phyloP scores from a whole-genome alignment of 92 coral and sea anemone species.

The Zoanthus sociatus region DNA sequence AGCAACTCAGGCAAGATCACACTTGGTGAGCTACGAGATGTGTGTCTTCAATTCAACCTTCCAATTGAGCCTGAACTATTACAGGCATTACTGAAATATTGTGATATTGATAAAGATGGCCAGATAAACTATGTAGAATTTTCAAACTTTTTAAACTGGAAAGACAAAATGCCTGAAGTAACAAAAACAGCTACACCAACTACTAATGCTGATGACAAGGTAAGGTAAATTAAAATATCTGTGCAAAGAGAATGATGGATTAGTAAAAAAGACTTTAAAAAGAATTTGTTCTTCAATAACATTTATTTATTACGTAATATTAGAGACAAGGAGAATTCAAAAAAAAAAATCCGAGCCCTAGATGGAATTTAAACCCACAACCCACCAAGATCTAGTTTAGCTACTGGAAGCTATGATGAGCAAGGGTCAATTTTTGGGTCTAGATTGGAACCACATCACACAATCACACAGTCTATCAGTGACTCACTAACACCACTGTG shows the following conservation, averaged over 20 bases:
- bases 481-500: too few relatives aligned
- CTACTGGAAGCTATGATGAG: too few relatives aligned
- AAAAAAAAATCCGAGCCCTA: too few relatives aligned
- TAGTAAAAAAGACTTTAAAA: background rate
- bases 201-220: slow-evolving; percentile 49
- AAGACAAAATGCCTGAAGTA: slow-evolving; percentile 80
- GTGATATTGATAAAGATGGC: slow-evolving; percentile 92
- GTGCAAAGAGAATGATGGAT: background rate
- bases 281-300: background rate
- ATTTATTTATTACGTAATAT: too few relatives aligned
- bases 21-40: slow-evolving; percentile 76
- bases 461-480: too few relatives aligned
- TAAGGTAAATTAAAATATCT: background rate
- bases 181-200: background rate
- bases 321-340: too few relatives aligned
- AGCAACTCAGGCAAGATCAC: slow-evolving; percentile 95
- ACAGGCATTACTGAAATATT: slow-evolving; percentile 78
- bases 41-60: slow-evolving; percentile 86
- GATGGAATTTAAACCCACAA: too few relatives aligned
- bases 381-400: too few relatives aligned
- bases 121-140: slow-evolving; percentile 91
- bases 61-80: slow-evolving; percentile 92
- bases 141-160: slow-evolving; percentile 96
- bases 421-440: too few relatives aligned
- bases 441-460: too few relatives aligned